Evolutionary conservation across 2,888 invertebrate species (phyloP).

Genomic region (Eristalinus sepulchralis): DNA sequence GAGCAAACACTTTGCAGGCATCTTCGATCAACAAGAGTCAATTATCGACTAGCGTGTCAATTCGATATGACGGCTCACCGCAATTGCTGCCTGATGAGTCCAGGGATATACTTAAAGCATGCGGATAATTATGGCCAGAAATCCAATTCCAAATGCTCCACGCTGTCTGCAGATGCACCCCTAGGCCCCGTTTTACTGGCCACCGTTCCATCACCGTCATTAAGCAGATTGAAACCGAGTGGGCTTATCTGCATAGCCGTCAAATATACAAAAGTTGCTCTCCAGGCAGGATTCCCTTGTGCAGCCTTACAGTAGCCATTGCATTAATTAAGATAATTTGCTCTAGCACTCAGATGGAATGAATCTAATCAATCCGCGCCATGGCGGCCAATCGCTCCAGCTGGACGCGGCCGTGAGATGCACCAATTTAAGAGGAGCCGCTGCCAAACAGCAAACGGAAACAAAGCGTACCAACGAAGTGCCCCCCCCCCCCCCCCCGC

Average conservation of each 20-base stretch:
- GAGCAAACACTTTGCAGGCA: neutral
- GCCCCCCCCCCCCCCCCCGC: too few relatives aligned
- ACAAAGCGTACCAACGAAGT: conserved; percentile 54
- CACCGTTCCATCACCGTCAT: neutral
- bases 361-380: conserved; percentile 51
- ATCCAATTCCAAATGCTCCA: neutral
- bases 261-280: neutral
- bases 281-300: neutral
- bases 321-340: conserved; percentile 37
- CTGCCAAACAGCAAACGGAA: conserved; percentile 49
- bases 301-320: conserved; percentile 26
- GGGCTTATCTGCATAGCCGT: neutral
- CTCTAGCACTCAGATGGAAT: neutral
- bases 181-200: neutral
- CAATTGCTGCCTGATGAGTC: neutral
- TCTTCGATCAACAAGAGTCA: neutral
- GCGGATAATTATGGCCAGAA: neutral
- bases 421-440: conserved; percentile 60
- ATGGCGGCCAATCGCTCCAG: neutral
- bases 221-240: neutral
- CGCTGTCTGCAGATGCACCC: neutral
- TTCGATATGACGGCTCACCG: neutral
- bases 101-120: neutral
- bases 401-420: neutral
- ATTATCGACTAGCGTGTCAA: neutral